Evolutionary conservation across 1,140 invertebrate genomes (phyloP).

Genomic region (Zophobas atratus): DNA sequence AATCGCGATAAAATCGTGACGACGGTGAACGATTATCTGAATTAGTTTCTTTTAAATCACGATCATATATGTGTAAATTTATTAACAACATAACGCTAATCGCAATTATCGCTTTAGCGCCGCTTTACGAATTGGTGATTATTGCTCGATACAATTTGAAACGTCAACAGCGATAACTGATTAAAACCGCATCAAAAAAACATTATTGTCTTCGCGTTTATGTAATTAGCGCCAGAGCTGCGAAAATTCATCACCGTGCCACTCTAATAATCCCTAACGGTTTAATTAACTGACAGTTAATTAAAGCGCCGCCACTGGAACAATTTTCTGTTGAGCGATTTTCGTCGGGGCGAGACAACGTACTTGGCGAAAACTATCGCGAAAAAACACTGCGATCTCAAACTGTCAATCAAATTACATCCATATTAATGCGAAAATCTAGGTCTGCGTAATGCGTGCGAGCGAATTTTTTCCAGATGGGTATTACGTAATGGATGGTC

Average conservation of each 20-base stretch:
- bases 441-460: no score
- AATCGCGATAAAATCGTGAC: slow-evolving; percentile 3
- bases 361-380: no score
- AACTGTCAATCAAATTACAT: no score
- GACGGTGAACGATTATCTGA: slow-evolving; percentile 3
- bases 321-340: no score
- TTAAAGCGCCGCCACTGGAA: neutral
- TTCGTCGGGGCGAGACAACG: no score
- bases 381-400: no score
- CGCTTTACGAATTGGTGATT: slow-evolving; percentile 11
- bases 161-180: neutral
- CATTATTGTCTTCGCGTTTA: neutral
- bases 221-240: neutral
- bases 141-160: slow-evolving; percentile 14
- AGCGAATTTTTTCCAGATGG: neutral
- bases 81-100: slow-evolving; percentile 28
- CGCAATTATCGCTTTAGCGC: slow-evolving; percentile 29
- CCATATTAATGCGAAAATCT: no score
- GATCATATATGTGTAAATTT: slow-evolving; percentile 12
- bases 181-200: neutral
- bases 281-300: neutral
- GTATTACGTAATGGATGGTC: slow-evolving; percentile 5
- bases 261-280: neutral
- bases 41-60: slow-evolving; percentile 12
- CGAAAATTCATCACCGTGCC: neutral